Evolutionary conservation across 2,797 vertebrate species (phyloP), one percentile per base, ranked within the genome.

Genomic region (Rhinatrema bivittatum): DNA sequence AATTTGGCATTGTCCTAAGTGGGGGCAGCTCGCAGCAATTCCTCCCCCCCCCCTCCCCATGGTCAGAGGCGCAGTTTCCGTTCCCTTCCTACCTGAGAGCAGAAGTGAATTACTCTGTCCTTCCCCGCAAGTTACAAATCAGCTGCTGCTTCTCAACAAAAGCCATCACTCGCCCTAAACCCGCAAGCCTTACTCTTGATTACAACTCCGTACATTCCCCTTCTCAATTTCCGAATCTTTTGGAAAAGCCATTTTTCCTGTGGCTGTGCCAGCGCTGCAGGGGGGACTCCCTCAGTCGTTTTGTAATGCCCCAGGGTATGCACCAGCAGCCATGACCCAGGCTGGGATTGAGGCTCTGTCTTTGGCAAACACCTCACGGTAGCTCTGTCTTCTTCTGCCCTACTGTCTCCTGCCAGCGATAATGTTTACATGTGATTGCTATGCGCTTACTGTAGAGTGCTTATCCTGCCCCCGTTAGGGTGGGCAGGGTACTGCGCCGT

Each of bases 401-500:
- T 82, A 60, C 76, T 78, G 63, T 84, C 75, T 78, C 76, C 74
- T 79, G 71, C 76, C 61, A 53, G 75, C 53, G 22, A 68, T 74
- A 72, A 79, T 84, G 83, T 85, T 82, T 82, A 82, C 73, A 74
- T 79, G 85, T 84, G 77, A 81, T 75, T 73, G 72, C 78, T 81
- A 73, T 80, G 68, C 70, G 74, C 79, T 81, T 84, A 65, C 51
- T 58, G 62, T 80, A 70, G 67, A 70, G 72, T 60, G 64, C 76
- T 76, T 64, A 67, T 74, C 65, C 76, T 67, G 15, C 50, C 74
- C 81, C 66, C 28, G 45, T 54, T 70, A 56, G 68, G 72, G 72
- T 72, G 65, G 70, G 58, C 68, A n/a, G n/a, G 60, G 62, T 67
- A 50, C 73, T 70, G 76, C 79, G 68, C 57, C 82, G 81, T 84